Evolutionary conservation across 1,140 invertebrate genomes (phyloP).

Genomic region (Phymastichus coffea): DNA sequence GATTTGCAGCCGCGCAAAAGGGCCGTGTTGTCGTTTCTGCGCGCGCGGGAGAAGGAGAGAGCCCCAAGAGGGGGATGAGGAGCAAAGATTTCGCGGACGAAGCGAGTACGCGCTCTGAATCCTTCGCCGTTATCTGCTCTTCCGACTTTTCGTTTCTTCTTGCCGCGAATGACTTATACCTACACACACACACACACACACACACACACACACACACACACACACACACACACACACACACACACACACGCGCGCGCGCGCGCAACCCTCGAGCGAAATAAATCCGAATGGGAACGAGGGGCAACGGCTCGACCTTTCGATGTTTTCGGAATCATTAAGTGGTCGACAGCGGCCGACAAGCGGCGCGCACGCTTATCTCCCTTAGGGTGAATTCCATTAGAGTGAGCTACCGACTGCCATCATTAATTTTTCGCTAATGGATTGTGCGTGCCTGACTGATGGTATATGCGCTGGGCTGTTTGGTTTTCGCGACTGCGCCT

Average conservation of each 20-base stretch:
- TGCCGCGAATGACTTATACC: too few relatives aligned
- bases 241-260: too few relatives aligned
- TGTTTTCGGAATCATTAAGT: constrained; percentile 1
- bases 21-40: constrained; percentile 2
- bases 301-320: background rate
- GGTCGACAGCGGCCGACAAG: background rate
- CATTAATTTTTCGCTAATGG: constrained; percentile 18
- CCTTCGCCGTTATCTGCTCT: too few relatives aligned
- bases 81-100: constrained; percentile 48
- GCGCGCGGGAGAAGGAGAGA: background rate
- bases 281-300: too few relatives aligned
- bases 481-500: background rate
- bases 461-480: background rate
- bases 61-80: background rate
- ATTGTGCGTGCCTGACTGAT: too few relatives aligned
- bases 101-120: constrained; percentile 46
- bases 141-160: too few relatives aligned
- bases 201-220: too few relatives aligned
- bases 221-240: too few relatives aligned
- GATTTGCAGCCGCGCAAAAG: constrained; percentile 43
- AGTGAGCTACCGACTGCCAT: background rate
- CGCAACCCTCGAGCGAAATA: too few relatives aligned
- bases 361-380: background rate
- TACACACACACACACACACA: too few relatives aligned
- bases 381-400: constrained; percentile 8